Evolutionary conservation across 2,113 vertebrate species (phyloP).

Genomic region (Felis chaus): DNA sequence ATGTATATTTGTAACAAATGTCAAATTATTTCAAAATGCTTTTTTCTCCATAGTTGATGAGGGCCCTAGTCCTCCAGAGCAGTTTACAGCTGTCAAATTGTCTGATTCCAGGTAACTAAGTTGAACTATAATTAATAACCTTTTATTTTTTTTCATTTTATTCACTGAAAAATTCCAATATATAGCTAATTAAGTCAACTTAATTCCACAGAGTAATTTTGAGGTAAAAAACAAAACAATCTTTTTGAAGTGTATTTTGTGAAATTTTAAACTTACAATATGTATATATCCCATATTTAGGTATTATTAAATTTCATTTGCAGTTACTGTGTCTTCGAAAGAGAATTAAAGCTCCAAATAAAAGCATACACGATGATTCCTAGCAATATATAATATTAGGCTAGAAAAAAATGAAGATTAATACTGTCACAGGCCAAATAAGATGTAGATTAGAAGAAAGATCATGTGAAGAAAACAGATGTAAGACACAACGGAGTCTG

Average conservation of each 20-base stretch:
- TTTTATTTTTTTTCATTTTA: background rate
- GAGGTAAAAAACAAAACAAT: background rate
- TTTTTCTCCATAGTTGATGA: conserved; percentile 88
- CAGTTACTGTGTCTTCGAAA: background rate
- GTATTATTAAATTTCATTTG: background rate
- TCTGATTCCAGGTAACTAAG: conserved; percentile 93
- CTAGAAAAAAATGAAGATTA: background rate
- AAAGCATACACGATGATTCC: background rate
- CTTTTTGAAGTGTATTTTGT: conserved; percentile 27
- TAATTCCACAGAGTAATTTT: background rate
- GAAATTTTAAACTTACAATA: background rate
- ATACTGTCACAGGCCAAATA: background rate
- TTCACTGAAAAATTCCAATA: background rate
- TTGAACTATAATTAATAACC: background rate
- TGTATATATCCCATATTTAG: background rate
- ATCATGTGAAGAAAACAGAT: background rate
- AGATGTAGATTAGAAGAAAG: background rate
- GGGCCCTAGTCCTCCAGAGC: conserved; percentile 96
- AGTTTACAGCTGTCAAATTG: conserved; percentile 96
- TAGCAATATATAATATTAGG: background rate
- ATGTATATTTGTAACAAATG: background rate
- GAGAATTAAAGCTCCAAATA: background rate
- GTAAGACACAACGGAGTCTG: background rate
- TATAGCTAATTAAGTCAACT: background rate
- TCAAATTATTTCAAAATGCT: background rate